Percentiles rank a stretch among this genome's conserved stretches.
These are phyloP conservation scores for Troides oblongomaculatus DNA, from an alignment of 2,888 invertebrate genomes.

Conservation along the genomic window DNA sequence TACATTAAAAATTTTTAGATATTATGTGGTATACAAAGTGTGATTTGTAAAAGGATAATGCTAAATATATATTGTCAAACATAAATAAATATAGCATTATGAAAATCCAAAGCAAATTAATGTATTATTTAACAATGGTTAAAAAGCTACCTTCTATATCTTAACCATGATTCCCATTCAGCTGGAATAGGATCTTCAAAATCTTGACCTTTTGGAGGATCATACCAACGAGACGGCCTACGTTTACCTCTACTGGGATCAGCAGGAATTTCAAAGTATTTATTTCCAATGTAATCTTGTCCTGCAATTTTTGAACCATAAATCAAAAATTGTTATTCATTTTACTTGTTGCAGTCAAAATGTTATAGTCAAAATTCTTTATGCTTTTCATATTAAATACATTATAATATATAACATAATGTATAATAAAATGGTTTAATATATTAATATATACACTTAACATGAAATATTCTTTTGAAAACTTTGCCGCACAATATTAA, in stretches of 20 bases:
- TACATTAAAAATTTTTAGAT: no score
- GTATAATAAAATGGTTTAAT: no score
- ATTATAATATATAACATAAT: no score
- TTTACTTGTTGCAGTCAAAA: background rate
- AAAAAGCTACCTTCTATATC: slow-evolving; percentile 77
- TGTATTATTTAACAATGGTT: background rate
- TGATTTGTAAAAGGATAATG: no score
- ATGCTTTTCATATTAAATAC: no score
- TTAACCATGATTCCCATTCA: slow-evolving; percentile 94
- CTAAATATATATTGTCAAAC: no score
- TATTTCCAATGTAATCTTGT: slow-evolving; percentile 89
- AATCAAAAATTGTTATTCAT: background rate
- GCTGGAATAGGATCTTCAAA: slow-evolving; percentile 88
- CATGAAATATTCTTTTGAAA: no score
- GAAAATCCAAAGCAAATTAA: background rate
- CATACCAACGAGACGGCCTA: slow-evolving; percentile 85
- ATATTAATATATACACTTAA: no score
- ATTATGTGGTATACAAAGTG: no score
- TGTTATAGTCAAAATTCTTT: background rate
- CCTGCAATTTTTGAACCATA: slow-evolving; percentile 69
- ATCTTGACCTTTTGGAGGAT: slow-evolving; percentile 81
- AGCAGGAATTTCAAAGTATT: slow-evolving; percentile 88
- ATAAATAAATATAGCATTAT: no score
- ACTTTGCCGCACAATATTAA: background rate
- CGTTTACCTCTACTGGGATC: slow-evolving; percentile 83